Conservation (phyloP, 2,113 vertebrate genomes). For the Cinclus mexicanus region DNA sequence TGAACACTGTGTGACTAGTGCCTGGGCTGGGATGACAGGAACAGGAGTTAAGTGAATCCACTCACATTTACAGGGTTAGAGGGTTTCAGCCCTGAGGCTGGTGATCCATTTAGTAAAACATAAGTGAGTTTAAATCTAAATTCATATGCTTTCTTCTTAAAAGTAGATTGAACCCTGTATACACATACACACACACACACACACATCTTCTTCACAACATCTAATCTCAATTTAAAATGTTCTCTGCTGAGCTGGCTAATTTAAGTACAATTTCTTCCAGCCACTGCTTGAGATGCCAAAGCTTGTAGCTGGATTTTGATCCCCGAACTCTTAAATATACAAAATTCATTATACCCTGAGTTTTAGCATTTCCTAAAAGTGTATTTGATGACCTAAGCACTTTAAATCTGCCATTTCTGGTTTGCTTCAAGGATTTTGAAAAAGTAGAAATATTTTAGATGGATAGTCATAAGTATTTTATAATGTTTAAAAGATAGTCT, state of each 20-base stretch:
- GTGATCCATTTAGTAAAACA: neutral
- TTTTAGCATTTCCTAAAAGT: neutral
- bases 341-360: neutral
- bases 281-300: neutral
- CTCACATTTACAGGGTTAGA: neutral
- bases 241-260: neutral
- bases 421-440: neutral
- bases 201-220: neutral
- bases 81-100: neutral
- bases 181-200: rapidly evolving
- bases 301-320: neutral
- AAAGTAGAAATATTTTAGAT: neutral
- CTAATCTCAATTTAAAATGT: neutral
- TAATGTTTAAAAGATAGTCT: neutral
- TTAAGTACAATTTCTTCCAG: neutral
- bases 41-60: neutral
- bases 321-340: neutral
- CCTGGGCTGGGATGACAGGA: neutral
- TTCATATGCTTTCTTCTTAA: neutral
- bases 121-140: neutral
- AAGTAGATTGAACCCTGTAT: neutral
- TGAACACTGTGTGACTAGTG: neutral
- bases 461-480: neutral
- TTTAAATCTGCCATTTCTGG: neutral
- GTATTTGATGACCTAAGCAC: neutral